Conservation (phyloP, 1,140 invertebrate genomes). For the Diprion similis region DNA sequence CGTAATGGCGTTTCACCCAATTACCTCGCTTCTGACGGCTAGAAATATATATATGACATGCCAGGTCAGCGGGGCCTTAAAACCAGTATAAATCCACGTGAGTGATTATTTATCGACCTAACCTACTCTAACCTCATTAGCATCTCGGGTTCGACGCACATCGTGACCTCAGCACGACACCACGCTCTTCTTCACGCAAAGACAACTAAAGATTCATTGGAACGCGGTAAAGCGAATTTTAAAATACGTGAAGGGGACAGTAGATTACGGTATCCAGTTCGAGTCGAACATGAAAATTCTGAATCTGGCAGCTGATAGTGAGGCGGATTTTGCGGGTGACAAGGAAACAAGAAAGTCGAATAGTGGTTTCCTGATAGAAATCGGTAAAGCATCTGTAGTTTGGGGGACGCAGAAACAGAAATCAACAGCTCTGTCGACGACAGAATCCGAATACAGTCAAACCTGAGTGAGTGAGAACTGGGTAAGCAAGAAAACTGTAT, state of each 20-base stretch:
- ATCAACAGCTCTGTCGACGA: constrained; percentile 55
- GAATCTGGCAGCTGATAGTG: constrained; percentile 34
- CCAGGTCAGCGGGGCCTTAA: no score
- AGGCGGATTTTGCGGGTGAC: constrained; percentile 41
- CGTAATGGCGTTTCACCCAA: no score
- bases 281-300: neutral
- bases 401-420: constrained; percentile 47
- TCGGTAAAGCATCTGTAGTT: constrained; percentile 29
- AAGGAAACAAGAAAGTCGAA: constrained; percentile 29
- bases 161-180: no score
- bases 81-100: no score
- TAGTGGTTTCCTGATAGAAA: constrained; percentile 38
- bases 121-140: no score
- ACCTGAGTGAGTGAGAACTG: constrained; percentile 25
- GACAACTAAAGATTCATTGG: no score
- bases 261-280: constrained; percentile 29
- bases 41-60: no score
- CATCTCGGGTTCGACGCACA: no score
- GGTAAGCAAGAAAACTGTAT: constrained; percentile 25
- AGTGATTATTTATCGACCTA: no score
- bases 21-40: no score
- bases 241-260: constrained; percentile 37
- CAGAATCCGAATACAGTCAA: constrained; percentile 47
- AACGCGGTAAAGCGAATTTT: constrained; percentile 34
- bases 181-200: no score